These are phyloP conservation scores for Sycophaga agraensis DNA, from an alignment of 1,140 invertebrate genomes.

Conservation along the genomic window DNA sequence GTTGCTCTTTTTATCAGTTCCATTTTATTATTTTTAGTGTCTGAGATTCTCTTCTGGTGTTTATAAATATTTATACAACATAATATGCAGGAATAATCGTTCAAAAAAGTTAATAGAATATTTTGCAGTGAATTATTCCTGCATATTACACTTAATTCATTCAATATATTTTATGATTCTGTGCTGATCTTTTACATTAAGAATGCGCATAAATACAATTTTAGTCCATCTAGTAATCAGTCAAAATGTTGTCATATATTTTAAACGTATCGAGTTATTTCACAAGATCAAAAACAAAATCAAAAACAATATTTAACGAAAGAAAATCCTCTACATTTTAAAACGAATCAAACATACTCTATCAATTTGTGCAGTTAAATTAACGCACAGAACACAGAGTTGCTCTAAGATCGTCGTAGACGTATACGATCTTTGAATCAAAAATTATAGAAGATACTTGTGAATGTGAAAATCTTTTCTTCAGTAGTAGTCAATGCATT, in stretches of 20 bases:
- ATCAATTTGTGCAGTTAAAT: neutral
- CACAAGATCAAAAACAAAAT: too few species aligned
- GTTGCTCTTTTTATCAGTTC: neutral
- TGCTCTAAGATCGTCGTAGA: conserved; percentile 5
- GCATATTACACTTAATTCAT: conserved; percentile 2
- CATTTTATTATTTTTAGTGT: neutral
- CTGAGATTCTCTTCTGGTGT: conserved; percentile 11
- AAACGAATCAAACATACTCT: too few species aligned
- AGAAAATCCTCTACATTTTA: too few species aligned
- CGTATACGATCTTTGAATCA: conserved; percentile 9
- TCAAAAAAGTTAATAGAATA: neutral
- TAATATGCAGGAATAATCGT: neutral
- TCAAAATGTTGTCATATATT: too few species aligned
- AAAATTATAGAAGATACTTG: neutral
- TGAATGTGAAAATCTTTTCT: neutral
- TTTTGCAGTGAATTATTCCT: conserved; percentile 2
- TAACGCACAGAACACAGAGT: neutral
- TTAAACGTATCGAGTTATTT: too few species aligned
- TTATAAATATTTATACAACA: conserved; percentile 9
- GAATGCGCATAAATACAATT: too few species aligned
- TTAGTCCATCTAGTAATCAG: too few species aligned
- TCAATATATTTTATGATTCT: too few species aligned
- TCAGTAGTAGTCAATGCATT: neutral
- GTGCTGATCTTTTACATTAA: too few species aligned
- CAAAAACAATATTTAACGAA: too few species aligned